Percentiles rank a stretch among this genome's conserved stretches.
Conservation (phyloP, 1,140 invertebrate genomes). For the Linepithema humile region DNA sequence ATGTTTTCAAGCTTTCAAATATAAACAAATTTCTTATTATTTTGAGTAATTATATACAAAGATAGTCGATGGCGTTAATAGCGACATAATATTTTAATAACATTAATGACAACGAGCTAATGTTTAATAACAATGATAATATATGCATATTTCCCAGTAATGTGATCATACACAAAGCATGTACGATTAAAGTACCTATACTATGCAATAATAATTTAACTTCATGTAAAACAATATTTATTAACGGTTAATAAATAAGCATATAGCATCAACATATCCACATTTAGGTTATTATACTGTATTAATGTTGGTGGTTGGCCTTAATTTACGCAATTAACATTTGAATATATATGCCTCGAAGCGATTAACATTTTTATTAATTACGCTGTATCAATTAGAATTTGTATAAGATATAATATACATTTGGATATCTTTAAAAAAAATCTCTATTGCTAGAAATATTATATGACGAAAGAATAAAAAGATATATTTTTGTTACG, state of each 20-base stretch:
- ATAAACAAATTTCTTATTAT: not conserved
- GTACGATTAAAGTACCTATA: not conserved
- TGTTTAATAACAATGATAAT: not conserved
- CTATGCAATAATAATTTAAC: constrained; percentile 22
- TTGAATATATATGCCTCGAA: not conserved
- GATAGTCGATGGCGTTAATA: too few species aligned
- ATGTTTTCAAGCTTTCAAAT: not conserved
- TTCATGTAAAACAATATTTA: constrained; percentile 39
- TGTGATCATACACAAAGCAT: not conserved
- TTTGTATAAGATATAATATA: not conserved
- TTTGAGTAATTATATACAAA: not conserved
- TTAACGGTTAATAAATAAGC: constrained; percentile 39
- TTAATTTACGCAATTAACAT: constrained; percentile 14
- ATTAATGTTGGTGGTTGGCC: not conserved
- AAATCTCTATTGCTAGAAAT: too few species aligned
- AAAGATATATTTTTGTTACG: not conserved
- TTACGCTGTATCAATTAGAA: not conserved
- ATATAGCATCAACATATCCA: constrained; percentile 3
- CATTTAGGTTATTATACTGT: constrained; percentile 17
- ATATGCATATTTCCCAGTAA: not conserved
- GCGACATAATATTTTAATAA: constrained; percentile 9
- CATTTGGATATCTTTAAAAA: not conserved
- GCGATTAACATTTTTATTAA: not conserved
- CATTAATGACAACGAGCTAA: not conserved
- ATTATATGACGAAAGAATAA: not conserved